Conservation (phyloP, 1,140 invertebrate genomes). For the Notospermus geniculatus region DNA sequence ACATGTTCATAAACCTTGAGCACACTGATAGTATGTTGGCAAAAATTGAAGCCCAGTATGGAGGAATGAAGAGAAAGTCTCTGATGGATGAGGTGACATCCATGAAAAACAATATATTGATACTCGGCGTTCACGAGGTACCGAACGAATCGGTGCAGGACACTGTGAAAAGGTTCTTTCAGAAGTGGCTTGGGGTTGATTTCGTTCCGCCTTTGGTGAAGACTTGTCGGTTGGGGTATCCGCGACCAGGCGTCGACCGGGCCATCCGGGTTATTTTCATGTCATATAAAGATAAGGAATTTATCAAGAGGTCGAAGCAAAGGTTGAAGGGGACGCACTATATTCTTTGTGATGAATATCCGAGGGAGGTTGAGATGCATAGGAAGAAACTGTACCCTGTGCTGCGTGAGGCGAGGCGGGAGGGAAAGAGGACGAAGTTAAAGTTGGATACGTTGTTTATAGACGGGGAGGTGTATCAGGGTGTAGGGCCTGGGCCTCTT, state of each 20-base stretch:
- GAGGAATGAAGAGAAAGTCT: not conserved
- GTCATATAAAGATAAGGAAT: not conserved
- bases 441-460: not conserved
- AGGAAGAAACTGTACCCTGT: conserved; percentile 5
- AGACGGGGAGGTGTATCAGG: conserved; percentile 5
- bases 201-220: not conserved
- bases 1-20: not conserved
- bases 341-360: not conserved
- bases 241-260: not conserved
- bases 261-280: not conserved
- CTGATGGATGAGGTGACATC: not conserved
- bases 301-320: not conserved
- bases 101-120: conserved; percentile 1
- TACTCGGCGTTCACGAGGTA: not conserved
- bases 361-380: not conserved
- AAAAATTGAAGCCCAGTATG: not conserved
- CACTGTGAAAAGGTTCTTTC: not conserved
- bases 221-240: not conserved
- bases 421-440: not conserved
- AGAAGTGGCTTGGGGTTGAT: not conserved
- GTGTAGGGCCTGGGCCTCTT: conserved; percentile 4
- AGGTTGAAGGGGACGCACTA: not conserved
- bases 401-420: not conserved
- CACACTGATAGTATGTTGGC: not conserved
- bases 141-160: not conserved